A percentile compares a stretch with the other conserved stretches of the same genome.
Evolutionary conservation across 2,797 vertebrate genomes (phyloP).

Genomic region (Danio choprae): DNA sequence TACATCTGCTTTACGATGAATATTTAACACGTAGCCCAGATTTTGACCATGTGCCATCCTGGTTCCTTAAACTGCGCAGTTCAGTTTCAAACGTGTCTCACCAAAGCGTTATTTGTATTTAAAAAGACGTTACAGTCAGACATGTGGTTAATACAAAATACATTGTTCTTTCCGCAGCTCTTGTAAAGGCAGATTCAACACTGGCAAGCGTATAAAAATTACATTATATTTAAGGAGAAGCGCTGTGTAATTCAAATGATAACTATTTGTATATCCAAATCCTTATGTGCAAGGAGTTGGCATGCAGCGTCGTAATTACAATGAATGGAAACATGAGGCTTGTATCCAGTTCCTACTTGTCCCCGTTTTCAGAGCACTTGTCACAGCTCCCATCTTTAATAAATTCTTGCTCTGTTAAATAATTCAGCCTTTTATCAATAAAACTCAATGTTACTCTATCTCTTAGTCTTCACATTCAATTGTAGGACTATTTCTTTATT

Average conservation of each 20-base stretch:
- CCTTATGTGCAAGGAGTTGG: constrained; percentile 25
- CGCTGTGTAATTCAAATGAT: constrained; percentile 40
- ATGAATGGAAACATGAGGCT: constrained; percentile 57
- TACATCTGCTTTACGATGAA: constrained; percentile 61
- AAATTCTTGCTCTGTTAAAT: constrained; percentile 64
- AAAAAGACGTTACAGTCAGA: background rate
- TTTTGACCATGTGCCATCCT: constrained; percentile 44
- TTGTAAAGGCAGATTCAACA: constrained; percentile 5
- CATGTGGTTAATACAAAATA: constrained; percentile 7
- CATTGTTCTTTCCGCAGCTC: constrained; percentile 12
- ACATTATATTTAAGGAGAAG: constrained; percentile 45
- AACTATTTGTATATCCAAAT: constrained; percentile 48
- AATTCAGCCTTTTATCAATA: constrained; percentile 71
- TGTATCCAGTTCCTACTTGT: constrained; percentile 51
- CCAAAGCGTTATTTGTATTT: background rate
- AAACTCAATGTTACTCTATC: constrained; percentile 65
- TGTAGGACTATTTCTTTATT: constrained; percentile 62
- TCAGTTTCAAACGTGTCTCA: background rate
- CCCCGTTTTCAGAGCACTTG: constrained; percentile 57
- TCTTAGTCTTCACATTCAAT: constrained; percentile 66
- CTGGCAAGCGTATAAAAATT: constrained; percentile 35
- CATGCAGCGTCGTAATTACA: constrained; percentile 46
- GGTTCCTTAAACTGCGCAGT: constrained; percentile 8
- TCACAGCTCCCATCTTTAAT: constrained; percentile 57
- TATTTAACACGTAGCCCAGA: constrained; percentile 61